Percentiles rank a stretch among this genome's conserved stretches.
Evolutionary conservation across 2,888 invertebrate genomes (phyloP).

Genomic region (Scelioninae gen. 1): DNA sequence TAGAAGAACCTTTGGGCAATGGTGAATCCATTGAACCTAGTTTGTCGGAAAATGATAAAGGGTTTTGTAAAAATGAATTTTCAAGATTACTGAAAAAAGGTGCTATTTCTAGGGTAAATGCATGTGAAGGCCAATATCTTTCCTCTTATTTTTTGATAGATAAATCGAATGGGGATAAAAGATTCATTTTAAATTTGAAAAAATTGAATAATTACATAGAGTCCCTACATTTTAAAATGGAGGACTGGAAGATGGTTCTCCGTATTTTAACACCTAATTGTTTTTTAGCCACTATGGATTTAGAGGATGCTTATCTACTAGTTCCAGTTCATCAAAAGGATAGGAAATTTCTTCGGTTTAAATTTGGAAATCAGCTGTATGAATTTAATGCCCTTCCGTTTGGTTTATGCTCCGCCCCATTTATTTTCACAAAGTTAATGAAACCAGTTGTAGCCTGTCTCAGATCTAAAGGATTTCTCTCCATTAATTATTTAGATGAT

Average conservation of each 20-base stretch:
- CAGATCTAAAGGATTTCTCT: constrained; percentile 16
- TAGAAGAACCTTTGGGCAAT: too few species aligned
- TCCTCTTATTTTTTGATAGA: constrained; percentile 25
- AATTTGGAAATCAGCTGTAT: constrained; percentile 21
- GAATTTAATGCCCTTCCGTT: constrained; percentile 17
- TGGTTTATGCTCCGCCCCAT: not conserved
- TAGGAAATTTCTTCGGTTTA: constrained; percentile 61
- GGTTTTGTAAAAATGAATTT: too few species aligned
- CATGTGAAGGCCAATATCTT: too few species aligned
- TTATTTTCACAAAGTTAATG: constrained; percentile 11
- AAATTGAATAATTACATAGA: not conserved
- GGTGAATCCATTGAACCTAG: too few species aligned
- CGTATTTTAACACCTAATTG: constrained; percentile 18
- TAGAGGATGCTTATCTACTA: constrained; percentile 60
- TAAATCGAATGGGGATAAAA: constrained; percentile 35
- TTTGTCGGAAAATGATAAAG: too few species aligned
- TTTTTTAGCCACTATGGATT: constrained; percentile 48
- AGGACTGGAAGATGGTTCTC: constrained; percentile 39
- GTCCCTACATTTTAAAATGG: constrained; percentile 16
- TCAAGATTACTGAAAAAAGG: too few species aligned
- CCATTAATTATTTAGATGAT: constrained; percentile 2
- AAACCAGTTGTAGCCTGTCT: constrained; percentile 55
- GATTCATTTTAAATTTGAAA: constrained; percentile 12
- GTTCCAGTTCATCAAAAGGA: constrained; percentile 43
- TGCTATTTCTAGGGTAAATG: too few species aligned